Percentiles rank a stretch among this genome's conserved stretches.
These are phyloP conservation scores for Harpagoxenus sublaevis DNA, from an alignment of 2,888 invertebrate genomes.

Conservation along the genomic window DNA sequence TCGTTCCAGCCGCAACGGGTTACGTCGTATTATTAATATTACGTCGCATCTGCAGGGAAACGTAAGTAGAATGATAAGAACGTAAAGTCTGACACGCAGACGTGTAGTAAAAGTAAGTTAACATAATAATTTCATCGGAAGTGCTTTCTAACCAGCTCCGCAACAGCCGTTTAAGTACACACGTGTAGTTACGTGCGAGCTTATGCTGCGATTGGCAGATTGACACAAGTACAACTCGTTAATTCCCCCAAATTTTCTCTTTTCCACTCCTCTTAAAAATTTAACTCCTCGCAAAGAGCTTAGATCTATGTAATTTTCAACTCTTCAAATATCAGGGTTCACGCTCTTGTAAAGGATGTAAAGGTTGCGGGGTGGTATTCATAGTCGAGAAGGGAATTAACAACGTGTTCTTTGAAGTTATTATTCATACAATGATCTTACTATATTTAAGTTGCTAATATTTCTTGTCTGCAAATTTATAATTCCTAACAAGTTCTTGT, in stretches of 20 bases:
- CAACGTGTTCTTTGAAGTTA: not conserved
- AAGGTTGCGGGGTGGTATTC: slow-evolving; percentile 12
- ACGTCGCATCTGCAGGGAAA: not conserved
- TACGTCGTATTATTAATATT: not conserved
- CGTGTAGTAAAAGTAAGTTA: not conserved
- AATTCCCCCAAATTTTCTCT: not conserved
- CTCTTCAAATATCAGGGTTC: slow-evolving; percentile 28
- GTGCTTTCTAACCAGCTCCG: not conserved
- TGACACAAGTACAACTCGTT: too few species aligned
- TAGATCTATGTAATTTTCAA: not conserved
- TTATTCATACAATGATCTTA: slow-evolving; percentile 14
- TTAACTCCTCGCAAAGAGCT: not conserved
- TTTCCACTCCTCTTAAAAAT: not conserved
- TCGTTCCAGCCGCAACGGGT: not conserved
- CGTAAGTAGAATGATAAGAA: not conserved
- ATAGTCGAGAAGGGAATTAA: not conserved
- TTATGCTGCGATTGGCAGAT: not conserved
- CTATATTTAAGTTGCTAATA: not conserved
- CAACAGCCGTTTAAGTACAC: not conserved
- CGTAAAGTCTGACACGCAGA: not conserved
- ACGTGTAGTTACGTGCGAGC: not conserved
- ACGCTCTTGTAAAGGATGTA: slow-evolving; percentile 16
- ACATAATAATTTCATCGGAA: not conserved
- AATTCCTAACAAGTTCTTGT: not conserved
- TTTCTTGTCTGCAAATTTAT: not conserved